phyloP scores from a whole-genome alignment of 2,888 invertebrate species.

The Graphium colonna region DNA sequence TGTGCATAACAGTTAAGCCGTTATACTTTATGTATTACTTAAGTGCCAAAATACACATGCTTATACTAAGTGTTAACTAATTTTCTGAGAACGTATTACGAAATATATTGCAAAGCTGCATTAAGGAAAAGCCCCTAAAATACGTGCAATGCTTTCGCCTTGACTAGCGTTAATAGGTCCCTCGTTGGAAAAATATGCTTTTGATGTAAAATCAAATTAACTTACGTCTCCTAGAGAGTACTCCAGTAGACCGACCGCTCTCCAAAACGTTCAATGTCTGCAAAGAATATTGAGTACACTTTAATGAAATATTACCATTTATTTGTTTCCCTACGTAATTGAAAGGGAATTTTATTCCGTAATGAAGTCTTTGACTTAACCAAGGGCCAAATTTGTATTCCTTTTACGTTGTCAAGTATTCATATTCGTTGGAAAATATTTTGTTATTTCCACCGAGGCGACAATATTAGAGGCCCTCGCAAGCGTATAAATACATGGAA shows the following conservation, averaged over 20 bases:
- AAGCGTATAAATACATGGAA: slow-evolving; percentile 25
- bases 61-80: not conserved
- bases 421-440: slow-evolving; percentile 40
- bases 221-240: slow-evolving; percentile 37
- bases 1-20: too few relatives aligned
- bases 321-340: slow-evolving; percentile 2
- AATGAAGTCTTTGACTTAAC: slow-evolving; percentile 7
- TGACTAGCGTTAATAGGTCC: slow-evolving; percentile 5
- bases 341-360: slow-evolving; percentile 19
- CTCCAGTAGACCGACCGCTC: slow-evolving; percentile 28
- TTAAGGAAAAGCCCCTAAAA: not conserved
- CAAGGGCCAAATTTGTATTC: slow-evolving; percentile 9
- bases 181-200: slow-evolving; percentile 19
- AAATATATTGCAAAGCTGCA: not conserved
- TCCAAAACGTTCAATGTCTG: slow-evolving; percentile 35
- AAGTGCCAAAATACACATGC: not conserved
- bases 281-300: slow-evolving; percentile 34
- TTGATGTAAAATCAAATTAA: slow-evolving; percentile 31
- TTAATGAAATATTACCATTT: slow-evolving; percentile 17
- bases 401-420: slow-evolving; percentile 14
- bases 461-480: slow-evolving; percentile 9
- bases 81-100: not conserved
- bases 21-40: not conserved
- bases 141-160: slow-evolving; percentile 1
- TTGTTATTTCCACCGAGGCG: slow-evolving; percentile 33